A percentile compares a stretch with the other conserved stretches of the same genome.
These are phyloP conservation scores for Psettodes erumei DNA, from an alignment of 2,113 vertebrate species.

Conservation along the genomic window DNA sequence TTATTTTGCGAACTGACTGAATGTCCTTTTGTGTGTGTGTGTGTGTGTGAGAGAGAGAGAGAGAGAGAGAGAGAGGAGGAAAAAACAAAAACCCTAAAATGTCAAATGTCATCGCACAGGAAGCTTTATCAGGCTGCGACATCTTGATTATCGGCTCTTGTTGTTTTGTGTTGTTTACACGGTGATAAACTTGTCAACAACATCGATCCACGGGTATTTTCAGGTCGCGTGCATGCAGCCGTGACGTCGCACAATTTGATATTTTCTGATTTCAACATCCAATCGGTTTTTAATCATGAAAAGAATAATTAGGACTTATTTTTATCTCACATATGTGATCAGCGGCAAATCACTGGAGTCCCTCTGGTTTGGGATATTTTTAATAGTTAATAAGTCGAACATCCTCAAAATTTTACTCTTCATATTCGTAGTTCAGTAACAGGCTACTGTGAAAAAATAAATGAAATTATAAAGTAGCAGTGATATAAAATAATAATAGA, in stretches of 20 bases:
- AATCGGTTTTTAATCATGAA: neutral
- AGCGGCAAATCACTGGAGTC: too few species aligned
- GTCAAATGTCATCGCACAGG: constrained; percentile 66
- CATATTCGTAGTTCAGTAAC: neutral
- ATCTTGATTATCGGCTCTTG: constrained; percentile 52
- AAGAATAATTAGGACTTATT: neutral
- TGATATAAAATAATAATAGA: too few species aligned
- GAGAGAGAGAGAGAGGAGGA: constrained; percentile 2
- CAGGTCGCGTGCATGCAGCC: neutral
- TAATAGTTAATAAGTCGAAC: neutral
- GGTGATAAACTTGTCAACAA: constrained; percentile 11
- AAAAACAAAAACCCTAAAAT: constrained; percentile 59
- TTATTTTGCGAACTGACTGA: constrained; percentile 4
- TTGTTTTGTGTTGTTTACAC: constrained; percentile 52
- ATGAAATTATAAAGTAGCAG: neutral
- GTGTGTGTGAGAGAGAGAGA: neutral
- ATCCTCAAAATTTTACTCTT: neutral
- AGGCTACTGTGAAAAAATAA: neutral
- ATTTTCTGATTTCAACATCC: neutral
- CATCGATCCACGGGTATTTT: neutral
- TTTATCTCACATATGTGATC: too few species aligned
- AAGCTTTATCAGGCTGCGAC: constrained; percentile 65
- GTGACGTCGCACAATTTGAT: neutral
- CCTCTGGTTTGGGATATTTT: neutral
- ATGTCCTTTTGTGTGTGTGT: neutral